A percentile compares a stretch with the other conserved stretches of the same genome.
Evolutionary conservation across 2,888 invertebrate genomes (phyloP).

Genomic region (Drosophila maculinotata): DNA sequence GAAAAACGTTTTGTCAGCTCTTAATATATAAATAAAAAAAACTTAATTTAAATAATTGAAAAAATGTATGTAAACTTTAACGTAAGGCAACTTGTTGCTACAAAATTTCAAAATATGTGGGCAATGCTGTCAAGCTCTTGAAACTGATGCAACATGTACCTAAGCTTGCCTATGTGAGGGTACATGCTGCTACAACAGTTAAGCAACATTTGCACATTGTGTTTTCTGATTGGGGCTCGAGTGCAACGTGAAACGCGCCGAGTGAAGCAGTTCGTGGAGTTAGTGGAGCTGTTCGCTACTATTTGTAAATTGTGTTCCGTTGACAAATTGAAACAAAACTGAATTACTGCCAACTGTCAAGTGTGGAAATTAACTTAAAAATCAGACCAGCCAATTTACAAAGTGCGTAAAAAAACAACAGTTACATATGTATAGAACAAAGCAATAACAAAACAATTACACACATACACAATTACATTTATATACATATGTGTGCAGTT

Average conservation of each 20-base stretch:
- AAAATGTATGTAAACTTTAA: no score
- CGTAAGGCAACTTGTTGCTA: slow-evolving; percentile 9
- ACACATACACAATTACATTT: neutral
- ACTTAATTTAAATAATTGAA: neutral
- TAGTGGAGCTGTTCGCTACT: slow-evolving; percentile 53
- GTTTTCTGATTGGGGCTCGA: slow-evolving; percentile 60
- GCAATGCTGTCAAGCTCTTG: neutral
- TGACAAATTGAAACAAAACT: slow-evolving; percentile 45
- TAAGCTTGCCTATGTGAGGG: slow-evolving; percentile 6
- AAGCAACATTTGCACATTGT: slow-evolving; percentile 44
- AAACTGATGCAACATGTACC: slow-evolving; percentile 6
- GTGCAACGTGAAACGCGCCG: slow-evolving; percentile 58
- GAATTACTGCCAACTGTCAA: slow-evolving; percentile 42
- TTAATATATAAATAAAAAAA: no score
- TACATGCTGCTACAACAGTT: slow-evolving; percentile 26
- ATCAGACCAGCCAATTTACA: slow-evolving; percentile 42
- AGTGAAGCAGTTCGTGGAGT: slow-evolving; percentile 59
- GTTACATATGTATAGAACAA: slow-evolving; percentile 3
- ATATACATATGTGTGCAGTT: slow-evolving; percentile 4
- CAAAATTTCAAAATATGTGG: neutral
- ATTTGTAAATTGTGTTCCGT: slow-evolving; percentile 52
- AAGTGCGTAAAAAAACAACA: slow-evolving; percentile 60
- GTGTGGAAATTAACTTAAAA: slow-evolving; percentile 46
- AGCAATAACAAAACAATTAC: slow-evolving; percentile 38
- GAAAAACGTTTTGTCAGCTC: no score